These are phyloP conservation scores for Rhynchophorus ferrugineus DNA, from an alignment of 1,140 invertebrate species.

Conservation along the genomic window DNA sequence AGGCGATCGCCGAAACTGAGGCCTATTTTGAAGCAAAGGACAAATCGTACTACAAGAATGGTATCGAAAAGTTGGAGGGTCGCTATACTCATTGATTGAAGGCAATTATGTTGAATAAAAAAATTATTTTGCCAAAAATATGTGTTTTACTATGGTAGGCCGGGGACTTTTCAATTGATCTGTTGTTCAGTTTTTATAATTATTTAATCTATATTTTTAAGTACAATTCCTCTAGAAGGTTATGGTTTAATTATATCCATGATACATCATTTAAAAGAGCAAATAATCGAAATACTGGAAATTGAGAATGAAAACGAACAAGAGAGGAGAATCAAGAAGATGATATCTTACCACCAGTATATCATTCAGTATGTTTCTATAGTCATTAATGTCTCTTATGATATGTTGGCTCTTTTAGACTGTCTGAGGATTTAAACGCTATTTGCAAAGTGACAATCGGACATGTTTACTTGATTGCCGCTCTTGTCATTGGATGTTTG, in stretches of 20 bases:
- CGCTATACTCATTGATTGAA: too few relatives aligned
- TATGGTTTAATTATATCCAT: not conserved
- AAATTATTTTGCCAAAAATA: too few relatives aligned
- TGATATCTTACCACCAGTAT: not conserved
- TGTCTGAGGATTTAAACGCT: not conserved
- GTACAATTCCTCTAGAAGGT: not conserved
- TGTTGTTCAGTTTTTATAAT: too few relatives aligned
- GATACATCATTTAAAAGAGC: not conserved
- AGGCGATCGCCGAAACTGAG: too few relatives aligned
- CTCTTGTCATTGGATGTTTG: not conserved
- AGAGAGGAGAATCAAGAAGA: not conserved
- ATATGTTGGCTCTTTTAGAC: not conserved
- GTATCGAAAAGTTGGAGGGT: too few relatives aligned
- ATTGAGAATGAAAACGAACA: not conserved
- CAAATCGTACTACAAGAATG: too few relatives aligned
- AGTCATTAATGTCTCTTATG: not conserved
- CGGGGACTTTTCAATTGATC: too few relatives aligned
- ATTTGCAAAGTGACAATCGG: not conserved
- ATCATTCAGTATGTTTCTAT: not conserved
- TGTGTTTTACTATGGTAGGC: too few relatives aligned
- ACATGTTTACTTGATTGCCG: conserved; percentile 4
- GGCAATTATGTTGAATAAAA: too few relatives aligned
- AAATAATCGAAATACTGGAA: not conserved
- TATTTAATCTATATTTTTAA: not conserved
- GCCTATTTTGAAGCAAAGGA: too few relatives aligned